Conservation (phyloP, 2,888 invertebrate genomes). For the Drosophila pseudotakahashii region DNA sequence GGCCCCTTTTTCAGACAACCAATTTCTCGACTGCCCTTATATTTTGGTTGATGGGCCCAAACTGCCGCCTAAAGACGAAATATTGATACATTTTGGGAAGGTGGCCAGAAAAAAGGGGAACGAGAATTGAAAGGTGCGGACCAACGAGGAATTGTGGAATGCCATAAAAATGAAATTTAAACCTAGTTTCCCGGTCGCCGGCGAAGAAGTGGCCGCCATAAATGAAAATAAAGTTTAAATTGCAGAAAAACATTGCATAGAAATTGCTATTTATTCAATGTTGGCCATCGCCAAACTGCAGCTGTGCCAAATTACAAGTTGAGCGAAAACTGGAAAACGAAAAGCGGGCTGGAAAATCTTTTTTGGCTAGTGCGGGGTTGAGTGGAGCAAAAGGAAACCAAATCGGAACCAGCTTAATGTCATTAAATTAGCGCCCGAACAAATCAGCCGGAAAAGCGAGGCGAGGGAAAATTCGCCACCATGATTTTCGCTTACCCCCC, state of each 20-base stretch:
- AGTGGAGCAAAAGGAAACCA: conserved; percentile 22
- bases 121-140: neutral
- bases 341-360: conserved; percentile 4
- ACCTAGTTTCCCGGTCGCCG: conserved; percentile 1
- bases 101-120: neutral
- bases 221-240: conserved; percentile 71
- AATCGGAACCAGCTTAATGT: conserved; percentile 50
- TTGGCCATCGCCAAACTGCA: conserved; percentile 49
- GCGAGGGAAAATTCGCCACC: conserved; percentile 33
- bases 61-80: conserved; percentile 25
- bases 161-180: conserved; percentile 41
- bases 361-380: neutral
- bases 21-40: conserved; percentile 4
- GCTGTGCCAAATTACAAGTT: conserved; percentile 60
- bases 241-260: conserved; percentile 65
- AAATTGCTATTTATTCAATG: conserved; percentile 68
- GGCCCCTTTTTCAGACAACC: neutral
- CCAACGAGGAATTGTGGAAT: conserved; percentile 11
- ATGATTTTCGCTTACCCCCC: conserved; percentile 7
- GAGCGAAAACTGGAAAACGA: conserved; percentile 33
- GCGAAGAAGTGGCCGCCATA: conserved; percentile 38
- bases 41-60: conserved; percentile 4
- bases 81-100: conserved; percentile 5
- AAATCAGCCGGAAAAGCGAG: conserved; percentile 63
- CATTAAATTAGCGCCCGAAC: conserved; percentile 64